A percentile compares a stretch with the other conserved stretches of the same genome.
Evolutionary conservation across 2,113 vertebrate species (phyloP).

Genomic region (Probosciger aterrimus): DNA sequence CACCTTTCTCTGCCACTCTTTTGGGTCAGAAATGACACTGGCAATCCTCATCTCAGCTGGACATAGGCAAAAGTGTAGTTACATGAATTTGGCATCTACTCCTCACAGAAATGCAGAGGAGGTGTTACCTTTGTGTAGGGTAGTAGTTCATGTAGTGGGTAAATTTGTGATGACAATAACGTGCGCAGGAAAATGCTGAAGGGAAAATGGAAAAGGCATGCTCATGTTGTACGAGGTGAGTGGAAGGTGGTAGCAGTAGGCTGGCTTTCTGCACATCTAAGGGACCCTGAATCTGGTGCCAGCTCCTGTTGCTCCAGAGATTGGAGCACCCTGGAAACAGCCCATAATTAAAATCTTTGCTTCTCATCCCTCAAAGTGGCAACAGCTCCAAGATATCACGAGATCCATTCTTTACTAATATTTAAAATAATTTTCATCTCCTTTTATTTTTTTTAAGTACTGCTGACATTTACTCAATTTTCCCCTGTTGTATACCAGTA

Average conservation of each 20-base stretch:
- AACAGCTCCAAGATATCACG: background rate
- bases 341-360: background rate
- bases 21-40: background rate
- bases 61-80: background rate
- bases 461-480: background rate
- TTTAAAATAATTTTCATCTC: background rate
- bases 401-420: background rate
- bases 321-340: background rate
- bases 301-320: background rate
- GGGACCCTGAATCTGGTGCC: background rate
- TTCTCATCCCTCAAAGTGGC: background rate
- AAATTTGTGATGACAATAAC: background rate
- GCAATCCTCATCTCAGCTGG: background rate
- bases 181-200: background rate
- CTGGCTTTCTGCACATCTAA: background rate
- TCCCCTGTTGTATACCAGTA: background rate
- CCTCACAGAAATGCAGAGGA: background rate
- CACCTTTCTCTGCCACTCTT: background rate
- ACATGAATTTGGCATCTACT: background rate
- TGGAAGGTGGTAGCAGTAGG: background rate
- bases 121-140: background rate
- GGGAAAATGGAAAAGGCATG: background rate
- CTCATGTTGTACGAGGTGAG: background rate
- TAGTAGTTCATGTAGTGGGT: background rate
- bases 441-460: background rate